A percentile compares a stretch with the other conserved stretches of the same genome.
phyloP scores from a whole-genome alignment of 2,888 invertebrate genomes.

The Yponomeuta evonymella region DNA sequence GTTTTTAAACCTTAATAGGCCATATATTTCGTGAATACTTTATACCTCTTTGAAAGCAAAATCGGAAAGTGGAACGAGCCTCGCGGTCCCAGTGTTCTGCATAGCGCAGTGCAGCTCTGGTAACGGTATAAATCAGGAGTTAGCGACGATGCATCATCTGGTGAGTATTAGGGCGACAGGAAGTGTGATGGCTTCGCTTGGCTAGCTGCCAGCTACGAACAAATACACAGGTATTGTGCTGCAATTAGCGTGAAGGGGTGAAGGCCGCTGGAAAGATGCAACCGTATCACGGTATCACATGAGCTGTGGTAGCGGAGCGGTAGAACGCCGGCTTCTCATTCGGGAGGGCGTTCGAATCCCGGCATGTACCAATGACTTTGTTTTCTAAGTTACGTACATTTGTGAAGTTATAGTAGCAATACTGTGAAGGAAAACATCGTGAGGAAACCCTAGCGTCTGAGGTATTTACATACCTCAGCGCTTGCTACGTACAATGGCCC shows the following conservation, averaged over 20 bases:
- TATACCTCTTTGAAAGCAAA: neutral
- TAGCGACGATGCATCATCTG: conserved; percentile 8
- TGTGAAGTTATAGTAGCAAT: too few species aligned
- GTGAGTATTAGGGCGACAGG: conserved; percentile 13
- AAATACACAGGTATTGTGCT: conserved; percentile 15
- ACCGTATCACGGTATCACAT: neutral
- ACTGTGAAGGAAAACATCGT: too few species aligned
- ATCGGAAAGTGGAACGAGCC: neutral
- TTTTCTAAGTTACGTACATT: too few species aligned
- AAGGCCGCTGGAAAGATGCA: conserved; percentile 15
- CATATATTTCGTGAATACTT: neutral
- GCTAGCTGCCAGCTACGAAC: conserved; percentile 13
- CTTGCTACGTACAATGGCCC: too few species aligned
- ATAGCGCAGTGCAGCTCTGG: conserved; percentile 1
- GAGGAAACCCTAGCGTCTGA: too few species aligned
- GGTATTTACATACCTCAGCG: too few species aligned
- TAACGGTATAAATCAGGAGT: conserved; percentile 2
- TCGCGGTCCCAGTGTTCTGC: neutral
- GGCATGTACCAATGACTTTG: too few species aligned
- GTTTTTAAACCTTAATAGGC: neutral
- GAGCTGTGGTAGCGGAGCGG: too few species aligned
- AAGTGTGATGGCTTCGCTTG: conserved; percentile 17
- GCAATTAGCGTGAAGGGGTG: conserved; percentile 18
- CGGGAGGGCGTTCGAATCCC: too few species aligned
- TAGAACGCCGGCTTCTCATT: too few species aligned